Conservation (phyloP, 1,140 invertebrate genomes). For the Vanessa atalanta region DNA sequence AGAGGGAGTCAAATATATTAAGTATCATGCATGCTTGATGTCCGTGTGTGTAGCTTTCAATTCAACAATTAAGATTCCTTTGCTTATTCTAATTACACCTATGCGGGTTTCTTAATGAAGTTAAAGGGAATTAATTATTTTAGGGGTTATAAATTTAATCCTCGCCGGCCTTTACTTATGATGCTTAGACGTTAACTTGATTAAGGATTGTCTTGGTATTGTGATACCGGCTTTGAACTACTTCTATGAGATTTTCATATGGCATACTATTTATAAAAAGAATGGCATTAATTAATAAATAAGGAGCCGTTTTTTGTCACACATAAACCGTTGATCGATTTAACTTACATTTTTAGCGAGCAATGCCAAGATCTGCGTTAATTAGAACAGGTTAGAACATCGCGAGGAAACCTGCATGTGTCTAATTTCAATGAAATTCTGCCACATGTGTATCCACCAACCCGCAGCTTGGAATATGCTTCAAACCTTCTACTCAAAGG, state of each 20-base stretch:
- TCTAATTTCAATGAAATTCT: too few species aligned
- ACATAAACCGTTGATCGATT: not conserved
- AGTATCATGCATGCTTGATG: not conserved
- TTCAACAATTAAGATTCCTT: slow-evolving; percentile 79
- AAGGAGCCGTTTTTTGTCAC: too few species aligned
- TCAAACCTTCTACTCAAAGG: too few species aligned
- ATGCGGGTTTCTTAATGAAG: slow-evolving; percentile 79
- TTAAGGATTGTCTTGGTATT: slow-evolving; percentile 59
- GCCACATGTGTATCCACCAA: too few species aligned
- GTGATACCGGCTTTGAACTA: slow-evolving; percentile 31
- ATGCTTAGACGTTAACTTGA: slow-evolving; percentile 64
- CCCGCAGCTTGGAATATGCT: too few species aligned
- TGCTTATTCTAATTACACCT: slow-evolving; percentile 79
- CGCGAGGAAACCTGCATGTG: too few species aligned
- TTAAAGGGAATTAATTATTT: slow-evolving; percentile 80
- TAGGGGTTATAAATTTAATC: slow-evolving; percentile 77
- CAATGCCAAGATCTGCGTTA: too few species aligned
- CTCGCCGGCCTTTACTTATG: slow-evolving; percentile 70
- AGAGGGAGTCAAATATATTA: not conserved
- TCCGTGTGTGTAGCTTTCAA: slow-evolving; percentile 58
- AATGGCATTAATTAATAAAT: too few species aligned
- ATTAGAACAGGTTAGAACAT: too few species aligned
- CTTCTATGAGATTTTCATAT: not conserved
- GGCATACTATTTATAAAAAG: not conserved
- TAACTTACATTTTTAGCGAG: too few species aligned